phyloP scores from a whole-genome alignment of 2,888 invertebrate species.

The Rhagium mordax region DNA sequence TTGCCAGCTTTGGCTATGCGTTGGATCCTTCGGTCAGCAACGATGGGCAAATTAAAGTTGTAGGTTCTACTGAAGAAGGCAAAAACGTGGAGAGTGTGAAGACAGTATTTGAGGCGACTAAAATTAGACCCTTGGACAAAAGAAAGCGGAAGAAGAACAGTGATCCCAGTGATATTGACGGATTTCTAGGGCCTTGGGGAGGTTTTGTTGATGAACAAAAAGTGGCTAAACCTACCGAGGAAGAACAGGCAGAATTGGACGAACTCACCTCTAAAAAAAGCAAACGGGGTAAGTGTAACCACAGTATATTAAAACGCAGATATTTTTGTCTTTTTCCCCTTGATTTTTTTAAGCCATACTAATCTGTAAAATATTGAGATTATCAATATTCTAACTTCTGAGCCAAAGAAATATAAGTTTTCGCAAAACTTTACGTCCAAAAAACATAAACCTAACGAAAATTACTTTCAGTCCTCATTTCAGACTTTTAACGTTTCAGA shows the following conservation, averaged over 20 bases:
- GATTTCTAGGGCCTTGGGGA: constrained; percentile 98
- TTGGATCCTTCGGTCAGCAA: constrained; percentile 91
- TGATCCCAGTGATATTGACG: constrained; percentile 92
- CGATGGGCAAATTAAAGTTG: constrained; percentile 65
- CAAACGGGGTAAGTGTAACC: constrained; percentile 81
- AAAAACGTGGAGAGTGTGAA: constrained; percentile 72
- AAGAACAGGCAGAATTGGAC: constrained; percentile 94
- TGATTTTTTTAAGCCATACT: too few relatives aligned
- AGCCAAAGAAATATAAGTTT: too few relatives aligned
- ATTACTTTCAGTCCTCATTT: too few relatives aligned
- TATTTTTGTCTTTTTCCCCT: too few relatives aligned
- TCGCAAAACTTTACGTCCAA: too few relatives aligned
- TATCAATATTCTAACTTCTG: too few relatives aligned
- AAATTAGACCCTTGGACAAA: constrained; percentile 77
- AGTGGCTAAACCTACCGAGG: constrained; percentile 91
- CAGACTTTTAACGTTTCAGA: too few relatives aligned
- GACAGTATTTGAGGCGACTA: constrained; percentile 92
- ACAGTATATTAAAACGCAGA: too few relatives aligned
- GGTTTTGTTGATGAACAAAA: constrained; percentile 92
- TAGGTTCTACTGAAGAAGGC: constrained; percentile 81
- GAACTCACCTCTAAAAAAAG: constrained; percentile 94
- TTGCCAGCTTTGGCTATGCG: constrained; percentile 95
- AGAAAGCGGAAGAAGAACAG: constrained; percentile 91
- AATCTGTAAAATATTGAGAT: too few relatives aligned
- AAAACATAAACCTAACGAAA: too few relatives aligned